These are phyloP conservation scores for Eilema caniola DNA, from an alignment of 2,888 invertebrate species.

Conservation along the genomic window DNA sequence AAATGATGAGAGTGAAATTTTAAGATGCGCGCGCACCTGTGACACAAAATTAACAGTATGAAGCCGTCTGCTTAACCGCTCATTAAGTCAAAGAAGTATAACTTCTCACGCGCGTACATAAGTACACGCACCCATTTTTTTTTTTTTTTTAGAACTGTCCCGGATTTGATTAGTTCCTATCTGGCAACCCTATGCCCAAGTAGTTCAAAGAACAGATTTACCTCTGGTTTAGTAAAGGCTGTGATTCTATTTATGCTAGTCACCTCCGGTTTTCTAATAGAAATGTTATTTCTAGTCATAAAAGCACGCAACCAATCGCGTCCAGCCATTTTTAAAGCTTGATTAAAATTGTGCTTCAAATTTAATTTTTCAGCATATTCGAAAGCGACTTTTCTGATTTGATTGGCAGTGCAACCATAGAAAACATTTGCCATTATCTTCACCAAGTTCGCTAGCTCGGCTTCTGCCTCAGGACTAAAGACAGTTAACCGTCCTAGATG, in stretches of 20 bases:
- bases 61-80: too few relatives aligned
- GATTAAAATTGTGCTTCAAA: conserved; percentile 18
- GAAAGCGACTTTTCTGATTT: conserved; percentile 31
- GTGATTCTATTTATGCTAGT: conserved; percentile 52
- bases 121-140: too few relatives aligned
- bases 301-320: conserved; percentile 48
- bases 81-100: too few relatives aligned
- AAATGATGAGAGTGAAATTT: too few relatives aligned
- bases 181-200: too few relatives aligned
- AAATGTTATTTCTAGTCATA: conserved; percentile 27
- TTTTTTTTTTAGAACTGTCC: too few relatives aligned
- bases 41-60: too few relatives aligned
- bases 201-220: conserved; percentile 45
- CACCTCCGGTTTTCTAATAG: conserved; percentile 40
- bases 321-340: conserved; percentile 28
- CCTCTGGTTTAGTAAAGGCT: conserved; percentile 54
- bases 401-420: too few relatives aligned
- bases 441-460: conserved; percentile 39
- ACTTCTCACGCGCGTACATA: too few relatives aligned
- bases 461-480: conserved; percentile 40
- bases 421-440: conserved; percentile 20
- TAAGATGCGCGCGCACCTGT: too few relatives aligned
- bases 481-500: conserved; percentile 14
- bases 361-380: conserved; percentile 20
- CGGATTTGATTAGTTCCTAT: too few relatives aligned